Evolutionary conservation across 1,140 invertebrate genomes (phyloP), one percentile per base, ranked within the genome.

Genomic region (Bombus waltoni): DNA sequence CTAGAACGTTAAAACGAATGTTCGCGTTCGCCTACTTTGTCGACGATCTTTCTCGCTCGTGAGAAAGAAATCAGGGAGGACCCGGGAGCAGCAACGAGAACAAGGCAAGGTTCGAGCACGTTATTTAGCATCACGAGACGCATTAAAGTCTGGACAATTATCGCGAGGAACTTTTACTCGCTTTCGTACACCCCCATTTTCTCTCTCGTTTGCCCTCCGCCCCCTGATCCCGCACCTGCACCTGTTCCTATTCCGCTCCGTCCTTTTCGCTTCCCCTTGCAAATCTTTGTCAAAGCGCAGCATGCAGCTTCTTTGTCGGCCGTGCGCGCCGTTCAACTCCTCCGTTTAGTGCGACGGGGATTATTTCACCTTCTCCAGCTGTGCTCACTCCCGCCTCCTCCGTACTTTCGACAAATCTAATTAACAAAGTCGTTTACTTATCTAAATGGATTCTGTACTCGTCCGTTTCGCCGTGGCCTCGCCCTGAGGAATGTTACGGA

Each of bases 381-480:
- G 90, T 88, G 76, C 90, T 81, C 83, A 75, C 89, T 22, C 57
- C 13, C 59, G 83, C 88, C 79, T 72, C 72, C 89, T 71, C 90
- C 92, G 92, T 92, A 92, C 90, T 92, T 90, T 92, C 91, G 92
- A 92, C 91, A 93, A 93, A 94, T 93, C 93, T 93, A 93, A 94
- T 94, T 93, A 94, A 92, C 93, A 93, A 93, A 93, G 92, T 94
- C 93, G 92, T 94, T 94, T 93, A 94, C 92, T 94, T 93, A 94
- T 94, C 93, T 93, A 93, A 94, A 93, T 93, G 92, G 92, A 93
- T 93, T 94, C 91, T 89, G 91, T 90, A 92, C 91, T 91, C 91
- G 91, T 93, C 91, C 91, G 92, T 92, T 92, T 90, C 76, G 59
- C 70, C 76, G 73, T 86, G 84, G 72, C 65, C 74, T 66, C 65